These are phyloP conservation scores for Yoshiicerus persimilis DNA, from an alignment of 1,140 invertebrate genomes.

Conservation along the genomic window DNA sequence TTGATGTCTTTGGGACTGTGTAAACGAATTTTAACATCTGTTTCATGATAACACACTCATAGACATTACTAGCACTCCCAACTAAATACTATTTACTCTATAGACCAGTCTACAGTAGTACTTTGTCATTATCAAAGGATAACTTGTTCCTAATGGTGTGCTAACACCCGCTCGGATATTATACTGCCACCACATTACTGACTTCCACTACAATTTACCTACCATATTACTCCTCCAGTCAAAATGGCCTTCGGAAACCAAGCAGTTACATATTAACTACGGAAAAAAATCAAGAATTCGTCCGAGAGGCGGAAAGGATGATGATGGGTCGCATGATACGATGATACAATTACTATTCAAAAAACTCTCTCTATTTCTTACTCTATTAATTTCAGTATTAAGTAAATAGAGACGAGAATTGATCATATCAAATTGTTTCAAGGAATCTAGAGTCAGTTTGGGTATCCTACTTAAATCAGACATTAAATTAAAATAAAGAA, in stretches of 20 bases:
- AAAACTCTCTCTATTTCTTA: too few species aligned
- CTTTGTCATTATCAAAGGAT: background rate
- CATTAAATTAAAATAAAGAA: background rate
- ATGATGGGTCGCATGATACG: background rate
- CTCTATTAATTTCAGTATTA: too few species aligned
- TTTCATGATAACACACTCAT: constrained; percentile 1
- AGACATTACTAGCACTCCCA: background rate
- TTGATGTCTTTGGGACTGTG: background rate
- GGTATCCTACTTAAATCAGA: background rate
- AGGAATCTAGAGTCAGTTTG: background rate
- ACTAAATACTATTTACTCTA: background rate
- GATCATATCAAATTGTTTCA: background rate
- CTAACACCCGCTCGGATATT: background rate
- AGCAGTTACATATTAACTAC: background rate
- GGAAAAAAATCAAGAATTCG: background rate
- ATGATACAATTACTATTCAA: too few species aligned
- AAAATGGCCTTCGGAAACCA: constrained; percentile 10
- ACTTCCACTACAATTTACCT: background rate
- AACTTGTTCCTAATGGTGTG: constrained; percentile 16
- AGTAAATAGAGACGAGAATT: too few species aligned
- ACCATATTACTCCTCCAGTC: background rate
- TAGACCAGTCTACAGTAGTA: background rate
- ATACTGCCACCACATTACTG: background rate
- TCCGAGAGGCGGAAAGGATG: background rate
- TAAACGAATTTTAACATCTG: constrained; percentile 18